Conservation (phyloP, 2,797 vertebrate species). For the Emys orbicularis region DNA sequence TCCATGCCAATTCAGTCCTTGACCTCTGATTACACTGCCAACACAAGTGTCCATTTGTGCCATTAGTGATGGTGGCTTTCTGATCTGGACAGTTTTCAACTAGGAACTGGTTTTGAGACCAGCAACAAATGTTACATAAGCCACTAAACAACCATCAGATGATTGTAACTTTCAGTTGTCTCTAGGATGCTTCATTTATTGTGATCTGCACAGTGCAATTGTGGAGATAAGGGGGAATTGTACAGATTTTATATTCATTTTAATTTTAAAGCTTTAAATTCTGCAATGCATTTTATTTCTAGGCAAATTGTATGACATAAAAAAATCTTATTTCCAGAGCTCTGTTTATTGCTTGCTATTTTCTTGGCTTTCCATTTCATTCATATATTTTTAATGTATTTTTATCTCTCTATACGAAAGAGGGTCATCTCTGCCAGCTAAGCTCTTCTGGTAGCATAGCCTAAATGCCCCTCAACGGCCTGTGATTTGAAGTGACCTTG, state of each 20-base stretch:
- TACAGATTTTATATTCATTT: constrained; percentile 45
- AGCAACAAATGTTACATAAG: not conserved
- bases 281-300: constrained; percentile 68
- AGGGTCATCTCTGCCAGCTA: constrained; percentile 33
- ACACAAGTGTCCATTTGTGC: not conserved
- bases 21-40: not conserved
- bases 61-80: not conserved
- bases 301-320: constrained; percentile 61
- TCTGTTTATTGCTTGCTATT: constrained; percentile 67
- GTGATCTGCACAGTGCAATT: constrained; percentile 30
- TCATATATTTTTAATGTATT: constrained; percentile 72
- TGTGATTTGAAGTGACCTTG: constrained; percentile 59
- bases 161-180: not conserved
- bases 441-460: constrained; percentile 21
- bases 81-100: not conserved
- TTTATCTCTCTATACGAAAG: constrained; percentile 55
- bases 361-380: constrained; percentile 58
- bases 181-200: constrained; percentile 38
- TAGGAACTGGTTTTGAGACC: not conserved
- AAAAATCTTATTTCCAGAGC: constrained; percentile 65
- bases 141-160: constrained; percentile 12
- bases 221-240: constrained; percentile 50
- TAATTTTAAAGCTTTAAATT: constrained; percentile 18
- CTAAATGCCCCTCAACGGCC: constrained; percentile 30
- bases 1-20: not conserved